These are phyloP conservation scores for Eilema sororculum DNA, from an alignment of 2,888 invertebrate species.

Conservation along the genomic window DNA sequence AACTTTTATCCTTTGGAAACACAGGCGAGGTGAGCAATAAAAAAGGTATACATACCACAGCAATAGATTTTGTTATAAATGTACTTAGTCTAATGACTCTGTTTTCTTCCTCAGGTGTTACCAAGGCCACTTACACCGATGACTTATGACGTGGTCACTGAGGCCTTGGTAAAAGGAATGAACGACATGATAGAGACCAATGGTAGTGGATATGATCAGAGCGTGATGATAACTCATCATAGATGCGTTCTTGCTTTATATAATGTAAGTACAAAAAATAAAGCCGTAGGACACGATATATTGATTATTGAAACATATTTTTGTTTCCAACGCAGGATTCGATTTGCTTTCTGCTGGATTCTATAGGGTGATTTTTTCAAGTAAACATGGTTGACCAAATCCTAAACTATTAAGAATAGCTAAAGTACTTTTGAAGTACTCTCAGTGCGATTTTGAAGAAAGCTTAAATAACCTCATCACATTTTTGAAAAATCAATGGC, in stretches of 20 bases:
- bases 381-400: too few relatives aligned
- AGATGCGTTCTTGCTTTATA: conserved; percentile 67
- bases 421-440: too few relatives aligned
- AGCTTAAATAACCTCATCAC: too few relatives aligned
- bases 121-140: conserved; percentile 88
- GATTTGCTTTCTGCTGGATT: too few relatives aligned
- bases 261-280: conserved; percentile 63
- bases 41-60: neutral
- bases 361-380: too few relatives aligned
- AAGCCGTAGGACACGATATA: too few relatives aligned
- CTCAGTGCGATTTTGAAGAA: too few relatives aligned
- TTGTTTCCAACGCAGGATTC: too few relatives aligned
- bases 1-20: conserved; percentile 90
- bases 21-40: conserved; percentile 87
- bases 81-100: neutral
- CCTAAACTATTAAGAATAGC: too few relatives aligned
- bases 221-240: conserved; percentile 65
- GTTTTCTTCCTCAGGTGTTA: conserved; percentile 81
- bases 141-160: conserved; percentile 71
- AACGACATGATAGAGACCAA: conserved; percentile 46
- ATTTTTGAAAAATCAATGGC: too few relatives aligned
- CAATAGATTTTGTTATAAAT: neutral
- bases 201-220: conserved; percentile 56
- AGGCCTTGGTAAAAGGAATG: conserved; percentile 59
- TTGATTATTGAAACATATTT: too few relatives aligned